phyloP scores from a whole-genome alignment of 2,888 invertebrate genomes.

The Nemapogon koenigi region DNA sequence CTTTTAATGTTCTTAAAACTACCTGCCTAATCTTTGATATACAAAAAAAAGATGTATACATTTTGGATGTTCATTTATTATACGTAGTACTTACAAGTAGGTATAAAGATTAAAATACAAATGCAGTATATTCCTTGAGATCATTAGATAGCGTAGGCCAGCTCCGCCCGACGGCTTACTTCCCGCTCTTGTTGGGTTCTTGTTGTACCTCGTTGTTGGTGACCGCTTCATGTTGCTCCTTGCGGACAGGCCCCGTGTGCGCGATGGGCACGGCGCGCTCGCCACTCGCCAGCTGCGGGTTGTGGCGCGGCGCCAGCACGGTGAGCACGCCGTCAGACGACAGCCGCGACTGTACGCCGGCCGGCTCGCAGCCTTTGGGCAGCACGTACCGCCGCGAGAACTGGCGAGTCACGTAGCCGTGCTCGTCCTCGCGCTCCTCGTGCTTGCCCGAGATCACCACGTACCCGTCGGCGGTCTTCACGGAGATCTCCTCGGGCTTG shows the following conservation, averaged over 20 bases:
- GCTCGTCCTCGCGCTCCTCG: slow-evolving; percentile 74
- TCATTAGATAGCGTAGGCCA: no score
- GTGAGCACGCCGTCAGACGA: slow-evolving; percentile 77
- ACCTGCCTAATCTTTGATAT: no score
- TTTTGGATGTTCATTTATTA: no score
- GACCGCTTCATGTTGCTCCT: no score
- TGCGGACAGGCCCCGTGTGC: slow-evolving; percentile 68
- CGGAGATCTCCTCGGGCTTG: slow-evolving; percentile 73
- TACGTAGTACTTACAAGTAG: no score
- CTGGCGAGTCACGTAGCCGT: slow-evolving; percentile 74
- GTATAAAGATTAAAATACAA: no score
- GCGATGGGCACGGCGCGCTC: slow-evolving; percentile 72
- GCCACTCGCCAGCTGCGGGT: slow-evolving; percentile 25
- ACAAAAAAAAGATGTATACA: no score
- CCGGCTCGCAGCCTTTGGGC: slow-evolving; percentile 72
- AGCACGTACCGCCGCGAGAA: slow-evolving; percentile 74
- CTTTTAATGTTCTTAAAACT: no score
- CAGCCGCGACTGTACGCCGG: slow-evolving; percentile 70
- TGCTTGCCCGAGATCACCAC: slow-evolving; percentile 78
- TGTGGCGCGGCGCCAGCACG: slow-evolving; percentile 64
- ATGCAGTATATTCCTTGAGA: no score
- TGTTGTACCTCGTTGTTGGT: no score
- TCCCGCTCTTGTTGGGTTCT: no score
- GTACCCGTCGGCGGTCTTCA: slow-evolving; percentile 72
- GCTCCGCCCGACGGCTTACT: no score